phyloP scores from a whole-genome alignment of 2,888 invertebrate species.

The Heliconius charithonia region DNA sequence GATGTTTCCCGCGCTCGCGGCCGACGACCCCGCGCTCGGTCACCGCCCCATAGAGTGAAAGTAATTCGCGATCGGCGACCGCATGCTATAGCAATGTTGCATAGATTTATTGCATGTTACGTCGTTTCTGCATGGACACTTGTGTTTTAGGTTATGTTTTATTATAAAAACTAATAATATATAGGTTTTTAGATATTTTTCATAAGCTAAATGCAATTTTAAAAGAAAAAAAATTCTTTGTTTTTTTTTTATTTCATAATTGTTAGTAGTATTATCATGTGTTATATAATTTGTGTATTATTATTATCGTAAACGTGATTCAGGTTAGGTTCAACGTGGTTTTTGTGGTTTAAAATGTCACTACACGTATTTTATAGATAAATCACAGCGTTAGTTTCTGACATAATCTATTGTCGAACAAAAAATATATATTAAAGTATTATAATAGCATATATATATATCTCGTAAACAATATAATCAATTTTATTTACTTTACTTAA shows the following conservation, averaged over 20 bases:
- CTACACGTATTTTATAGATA: not conserved
- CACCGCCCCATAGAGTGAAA: constrained; percentile 82
- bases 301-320: not conserved
- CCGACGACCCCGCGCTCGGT: constrained; percentile 77
- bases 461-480: not conserved
- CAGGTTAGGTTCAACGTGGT: not conserved
- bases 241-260: not conserved
- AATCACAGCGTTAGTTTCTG: not conserved
- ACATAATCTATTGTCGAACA: not conserved
- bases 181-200: not conserved
- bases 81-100: constrained; percentile 59
- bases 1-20: constrained; percentile 79
- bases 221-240: not conserved
- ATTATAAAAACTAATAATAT: not conserved
- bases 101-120: constrained; percentile 51
- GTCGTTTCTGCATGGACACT: constrained; percentile 37
- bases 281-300: not conserved
- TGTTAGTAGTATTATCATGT: not conserved
- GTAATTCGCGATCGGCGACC: constrained; percentile 80
- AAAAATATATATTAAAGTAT: not conserved
- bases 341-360: not conserved
- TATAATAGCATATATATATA: not conserved
- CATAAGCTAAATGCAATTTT: not conserved
- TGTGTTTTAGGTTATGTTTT: constrained; percentile 10
- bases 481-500: not conserved